These are phyloP conservation scores for Holocentrus rufus DNA, from an alignment of 2,797 vertebrate genomes.

Conservation along the genomic window DNA sequence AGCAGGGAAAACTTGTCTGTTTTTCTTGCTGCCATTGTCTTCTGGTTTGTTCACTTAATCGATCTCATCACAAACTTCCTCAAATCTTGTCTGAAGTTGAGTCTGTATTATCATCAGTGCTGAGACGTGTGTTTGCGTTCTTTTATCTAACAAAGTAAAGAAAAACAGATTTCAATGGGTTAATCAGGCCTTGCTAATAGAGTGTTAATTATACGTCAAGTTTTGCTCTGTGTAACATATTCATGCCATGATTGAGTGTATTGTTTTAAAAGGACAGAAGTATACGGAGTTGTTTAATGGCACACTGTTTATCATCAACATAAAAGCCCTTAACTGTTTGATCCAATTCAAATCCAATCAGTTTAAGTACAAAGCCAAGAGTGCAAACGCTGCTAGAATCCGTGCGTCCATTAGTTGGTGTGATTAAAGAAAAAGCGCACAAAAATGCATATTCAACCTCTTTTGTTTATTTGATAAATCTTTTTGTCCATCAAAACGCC, in stretches of 20 bases:
- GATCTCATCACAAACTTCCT: conserved; percentile 22
- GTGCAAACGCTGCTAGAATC: conserved; percentile 3
- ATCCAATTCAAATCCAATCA: conserved; percentile 56
- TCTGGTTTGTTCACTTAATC: conserved; percentile 23
- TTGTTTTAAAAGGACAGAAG: conserved; percentile 15
- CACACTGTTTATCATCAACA: conserved; percentile 46
- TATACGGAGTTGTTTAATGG: conserved; percentile 8
- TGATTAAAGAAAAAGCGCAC: conserved; percentile 28
- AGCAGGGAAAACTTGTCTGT: background rate
- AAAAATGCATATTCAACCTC: conserved; percentile 46
- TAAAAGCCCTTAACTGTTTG: conserved; percentile 39
- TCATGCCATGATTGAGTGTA: conserved; percentile 8
- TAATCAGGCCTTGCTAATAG: conserved; percentile 11
- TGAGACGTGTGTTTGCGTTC: conserved; percentile 6
- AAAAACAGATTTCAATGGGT: conserved; percentile 10
- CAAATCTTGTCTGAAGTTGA: background rate
- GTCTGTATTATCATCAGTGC: conserved; percentile 12
- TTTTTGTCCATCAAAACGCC: conserved; percentile 65
- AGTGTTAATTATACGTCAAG: background rate
- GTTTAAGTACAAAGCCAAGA: conserved; percentile 11
- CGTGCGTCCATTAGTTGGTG: conserved; percentile 23
- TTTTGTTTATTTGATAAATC: conserved; percentile 73
- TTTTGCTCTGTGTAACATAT: background rate
- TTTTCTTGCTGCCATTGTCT: conserved; percentile 28
- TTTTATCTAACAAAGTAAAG: conserved; percentile 16